Percentiles rank a stretch among this genome's conserved stretches.
Evolutionary conservation across 2,888 invertebrate species (phyloP).

Genomic region (Cephalotes varians): DNA sequence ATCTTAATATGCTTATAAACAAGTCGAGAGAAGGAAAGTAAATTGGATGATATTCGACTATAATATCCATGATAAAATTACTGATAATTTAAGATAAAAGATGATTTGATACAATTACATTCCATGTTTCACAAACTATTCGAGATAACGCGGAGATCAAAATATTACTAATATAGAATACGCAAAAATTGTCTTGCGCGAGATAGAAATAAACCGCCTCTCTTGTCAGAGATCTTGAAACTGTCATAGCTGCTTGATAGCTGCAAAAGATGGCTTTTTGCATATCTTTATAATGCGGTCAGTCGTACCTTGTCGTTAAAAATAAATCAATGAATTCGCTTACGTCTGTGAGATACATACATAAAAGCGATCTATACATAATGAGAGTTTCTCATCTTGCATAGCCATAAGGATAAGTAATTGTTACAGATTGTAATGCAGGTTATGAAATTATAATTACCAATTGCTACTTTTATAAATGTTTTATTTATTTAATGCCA

Average conservation of each 20-base stretch:
- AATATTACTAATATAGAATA: background rate
- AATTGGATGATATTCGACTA: background rate
- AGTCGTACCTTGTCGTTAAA: background rate
- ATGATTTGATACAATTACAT: background rate
- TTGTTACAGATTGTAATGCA: background rate
- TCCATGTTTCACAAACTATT: background rate
- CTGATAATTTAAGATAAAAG: background rate
- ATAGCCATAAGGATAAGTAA: background rate
- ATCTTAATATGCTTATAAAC: background rate
- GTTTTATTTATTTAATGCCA: conserved; percentile 42
- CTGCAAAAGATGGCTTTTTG: background rate
- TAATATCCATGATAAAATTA: background rate
- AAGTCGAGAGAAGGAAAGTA: background rate
- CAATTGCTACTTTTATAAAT: conserved; percentile 11
- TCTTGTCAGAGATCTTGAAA: no score
- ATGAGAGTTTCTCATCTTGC: conserved; percentile 3
- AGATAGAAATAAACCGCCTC: conserved; percentile 11
- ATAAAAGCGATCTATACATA: conserved; percentile 10
- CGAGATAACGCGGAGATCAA: background rate
- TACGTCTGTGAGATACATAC: background rate
- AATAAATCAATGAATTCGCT: conserved; percentile 32
- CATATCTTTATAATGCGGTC: background rate
- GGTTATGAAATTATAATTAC: conserved; percentile 29
- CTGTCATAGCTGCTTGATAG: background rate
- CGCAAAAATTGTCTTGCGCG: background rate